Conservation (phyloP, 2,888 invertebrate genomes). For the Rapana venosa region DNA sequence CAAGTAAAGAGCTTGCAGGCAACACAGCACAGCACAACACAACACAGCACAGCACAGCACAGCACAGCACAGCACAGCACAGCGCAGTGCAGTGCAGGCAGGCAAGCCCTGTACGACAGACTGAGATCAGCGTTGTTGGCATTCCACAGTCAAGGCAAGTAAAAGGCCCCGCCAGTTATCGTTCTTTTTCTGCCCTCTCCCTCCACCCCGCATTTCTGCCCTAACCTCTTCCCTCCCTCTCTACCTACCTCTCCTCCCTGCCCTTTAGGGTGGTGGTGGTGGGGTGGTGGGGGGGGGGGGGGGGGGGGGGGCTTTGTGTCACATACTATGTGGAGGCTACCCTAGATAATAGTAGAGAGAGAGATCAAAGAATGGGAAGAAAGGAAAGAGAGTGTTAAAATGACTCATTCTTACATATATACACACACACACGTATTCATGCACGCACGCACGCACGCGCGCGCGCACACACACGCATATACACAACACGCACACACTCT, state of each 20-base stretch:
- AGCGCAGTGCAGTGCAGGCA: neutral
- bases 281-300: too few relatives aligned
- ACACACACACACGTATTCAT: neutral
- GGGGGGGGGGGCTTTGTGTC: too few relatives aligned
- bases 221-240: too few relatives aligned
- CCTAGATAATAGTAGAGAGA: too few relatives aligned
- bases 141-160: neutral
- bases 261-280: too few relatives aligned
- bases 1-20: neutral
- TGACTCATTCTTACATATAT: neutral
- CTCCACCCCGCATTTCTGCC: too few relatives aligned
- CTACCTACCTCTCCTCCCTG: too few relatives aligned
- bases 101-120: neutral
- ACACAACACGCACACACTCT: neutral
- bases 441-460: neutral
- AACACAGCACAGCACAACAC: neutral
- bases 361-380: too few relatives aligned
- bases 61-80: neutral
- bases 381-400: too few relatives aligned
- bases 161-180: neutral
- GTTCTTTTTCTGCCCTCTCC: neutral
- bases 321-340: too few relatives aligned
- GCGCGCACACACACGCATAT: neutral
- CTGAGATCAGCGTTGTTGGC: constrained; percentile 1
- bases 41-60: neutral